A percentile compares a stretch with the other conserved stretches of the same genome.
phyloP scores from a whole-genome alignment of 2,797 vertebrate species.

The Sarcophilus harrisii region DNA sequence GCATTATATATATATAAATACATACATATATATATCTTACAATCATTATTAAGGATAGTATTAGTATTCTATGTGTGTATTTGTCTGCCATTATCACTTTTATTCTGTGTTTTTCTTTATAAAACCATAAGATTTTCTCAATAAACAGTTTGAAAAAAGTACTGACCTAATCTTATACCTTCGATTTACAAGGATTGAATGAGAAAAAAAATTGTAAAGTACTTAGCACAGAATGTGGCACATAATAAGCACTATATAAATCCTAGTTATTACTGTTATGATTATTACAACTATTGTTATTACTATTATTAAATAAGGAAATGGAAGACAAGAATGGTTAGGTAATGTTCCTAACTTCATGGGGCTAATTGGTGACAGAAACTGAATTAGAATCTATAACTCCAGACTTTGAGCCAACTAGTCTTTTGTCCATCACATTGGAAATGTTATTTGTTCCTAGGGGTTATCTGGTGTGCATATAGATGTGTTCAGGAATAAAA shows the following conservation, averaged over 20 bases:
- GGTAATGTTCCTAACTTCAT: neutral
- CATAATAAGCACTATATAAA: neutral
- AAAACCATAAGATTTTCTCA: neutral
- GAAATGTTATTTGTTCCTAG: neutral
- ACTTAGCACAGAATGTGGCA: neutral
- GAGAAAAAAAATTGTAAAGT: neutral
- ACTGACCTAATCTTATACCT: neutral
- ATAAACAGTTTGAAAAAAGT: neutral
- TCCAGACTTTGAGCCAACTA: accelerated
- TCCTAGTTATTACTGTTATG: neutral
- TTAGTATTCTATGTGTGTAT: neutral
- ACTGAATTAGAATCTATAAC: neutral
- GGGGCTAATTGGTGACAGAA: neutral
- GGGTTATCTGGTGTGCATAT: neutral
- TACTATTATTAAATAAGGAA: neutral
- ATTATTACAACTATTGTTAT: neutral
- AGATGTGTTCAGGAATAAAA: neutral
- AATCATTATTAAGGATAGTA: neutral
- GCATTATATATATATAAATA: neutral
- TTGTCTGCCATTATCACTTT: neutral
- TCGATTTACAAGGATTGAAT: neutral
- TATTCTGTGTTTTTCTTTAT: neutral
- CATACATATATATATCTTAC: no score
- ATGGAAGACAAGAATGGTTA: neutral
- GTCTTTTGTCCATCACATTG: neutral